phyloP scores from a whole-genome alignment of 2,797 vertebrate species.

The Gymnopithys bicolor region DNA sequence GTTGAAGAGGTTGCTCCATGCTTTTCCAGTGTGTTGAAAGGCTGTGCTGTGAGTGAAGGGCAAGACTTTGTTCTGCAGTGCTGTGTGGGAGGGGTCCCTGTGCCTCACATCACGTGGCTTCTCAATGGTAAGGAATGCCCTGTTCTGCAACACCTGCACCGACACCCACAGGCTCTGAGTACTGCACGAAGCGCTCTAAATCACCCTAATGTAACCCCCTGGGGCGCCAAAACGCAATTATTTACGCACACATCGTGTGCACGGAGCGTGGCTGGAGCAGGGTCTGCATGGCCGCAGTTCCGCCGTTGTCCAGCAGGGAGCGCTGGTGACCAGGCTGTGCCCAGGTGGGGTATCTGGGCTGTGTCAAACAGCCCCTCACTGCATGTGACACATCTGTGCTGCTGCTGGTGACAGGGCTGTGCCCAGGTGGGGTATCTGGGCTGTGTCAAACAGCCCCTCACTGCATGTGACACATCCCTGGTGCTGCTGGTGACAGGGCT shows the following conservation, averaged over 20 bases:
- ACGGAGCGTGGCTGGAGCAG: rapidly evolving
- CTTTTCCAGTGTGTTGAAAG: slow-evolving; percentile 79
- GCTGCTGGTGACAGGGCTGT: neutral
- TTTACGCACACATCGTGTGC: rapidly evolving
- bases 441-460: neutral
- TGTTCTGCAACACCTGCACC: neutral
- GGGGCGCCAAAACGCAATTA: neutral
- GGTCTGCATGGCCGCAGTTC: neutral
- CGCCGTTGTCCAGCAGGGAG: neutral
- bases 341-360: neutral
- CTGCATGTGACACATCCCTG: too few species aligned
- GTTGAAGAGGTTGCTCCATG: slow-evolving; percentile 71
- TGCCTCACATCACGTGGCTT: slow-evolving; percentile 83
- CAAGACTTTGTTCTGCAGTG: slow-evolving; percentile 84
- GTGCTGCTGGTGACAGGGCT: neutral
- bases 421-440: neutral
- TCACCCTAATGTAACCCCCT: rapidly evolving
- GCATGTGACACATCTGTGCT: too few species aligned
- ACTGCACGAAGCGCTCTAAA: neutral
- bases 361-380: neutral
- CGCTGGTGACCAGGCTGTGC: neutral
- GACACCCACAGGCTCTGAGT: neutral
- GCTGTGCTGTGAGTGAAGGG: slow-evolving; percentile 80
- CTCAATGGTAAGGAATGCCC: slow-evolving; percentile 81
- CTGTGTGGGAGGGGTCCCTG: slow-evolving; percentile 77